Base-by-base conservation (phyloP, 1,140 invertebrate genomes). In the Zaprionus ghesquierei region DNA sequence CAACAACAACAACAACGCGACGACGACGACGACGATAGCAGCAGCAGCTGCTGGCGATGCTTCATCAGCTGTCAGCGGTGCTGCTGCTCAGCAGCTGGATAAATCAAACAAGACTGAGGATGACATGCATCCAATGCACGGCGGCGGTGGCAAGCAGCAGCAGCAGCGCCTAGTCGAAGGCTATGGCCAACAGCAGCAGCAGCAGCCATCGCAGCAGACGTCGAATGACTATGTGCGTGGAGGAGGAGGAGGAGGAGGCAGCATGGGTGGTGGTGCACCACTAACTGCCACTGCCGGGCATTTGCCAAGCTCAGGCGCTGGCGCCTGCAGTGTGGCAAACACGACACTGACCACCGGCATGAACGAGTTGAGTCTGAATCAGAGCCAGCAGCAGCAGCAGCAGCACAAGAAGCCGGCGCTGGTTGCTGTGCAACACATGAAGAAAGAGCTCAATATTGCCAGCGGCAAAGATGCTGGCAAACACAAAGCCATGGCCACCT, bases 211-310 rank as follows among this genome's bases (percentile, higher is more conserved):
- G 58, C 69, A 58, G 44, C 50, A 59, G 4, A n/a, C 61, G 25
- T 29, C 71, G 31, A 74, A 77, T 70, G 79, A 87, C 44, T 81
- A 76, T 68, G 93, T 92, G 82, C 93, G 93, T 46, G 93, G 93
- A 73, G 93, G 93, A 92, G 29, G 93, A 73, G 50, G 62, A 92
- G 53, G 29, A 72, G 55, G 59, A 92, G 41, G 29, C 10, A 22
- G n/a, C 27, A 31, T 33, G 5, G 5, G 18, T 15, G 46, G 54
- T 62, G 71, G 58, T 51, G 70, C 49, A 62, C 62, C 59, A 61
- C 53, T 53, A 54, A 20, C 58, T 29, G 41, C 58, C 59, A 20
- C 58, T 29, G 41, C 69, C 63, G 77, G 60, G 35, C 61, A 71
- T 20, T 10, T 63, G 50, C 46, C 50, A 50, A 60, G 60, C 50